Conservation (phyloP, 2,888 invertebrate species). For the Schizotus pectinicornis region DNA sequence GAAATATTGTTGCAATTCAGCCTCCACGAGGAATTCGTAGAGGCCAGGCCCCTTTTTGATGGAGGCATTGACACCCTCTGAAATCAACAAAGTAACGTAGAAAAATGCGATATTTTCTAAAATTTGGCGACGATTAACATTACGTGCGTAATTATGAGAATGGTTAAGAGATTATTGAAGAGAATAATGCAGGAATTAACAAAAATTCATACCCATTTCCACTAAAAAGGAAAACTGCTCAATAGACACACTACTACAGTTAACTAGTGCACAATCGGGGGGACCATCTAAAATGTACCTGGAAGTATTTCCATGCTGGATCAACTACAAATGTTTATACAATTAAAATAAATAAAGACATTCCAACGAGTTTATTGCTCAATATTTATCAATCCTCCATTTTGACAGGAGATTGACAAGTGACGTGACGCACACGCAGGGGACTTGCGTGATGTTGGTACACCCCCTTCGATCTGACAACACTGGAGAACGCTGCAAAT, state of each 20-base stretch:
- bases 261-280: slow-evolving; percentile 37
- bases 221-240: slow-evolving; percentile 32
- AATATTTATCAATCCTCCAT: slow-evolving; percentile 32
- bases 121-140: slow-evolving; percentile 1
- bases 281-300: slow-evolving; percentile 47
- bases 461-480: too few species aligned
- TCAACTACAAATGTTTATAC: slow-evolving; percentile 40
- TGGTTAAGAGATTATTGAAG: not conserved
- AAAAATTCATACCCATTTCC: slow-evolving; percentile 48
- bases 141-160: not conserved
- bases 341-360: slow-evolving; percentile 46
- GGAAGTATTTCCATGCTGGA: slow-evolving; percentile 51
- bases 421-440: slow-evolving; percentile 1
- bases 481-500: too few species aligned
- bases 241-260: slow-evolving; percentile 37
- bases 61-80: slow-evolving; percentile 52
- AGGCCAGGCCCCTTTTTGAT: slow-evolving; percentile 68
- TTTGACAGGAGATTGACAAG: slow-evolving; percentile 26
- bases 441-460: too few species aligned
- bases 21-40: slow-evolving; percentile 91
- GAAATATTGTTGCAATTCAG: slow-evolving; percentile 93
- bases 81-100: slow-evolving; percentile 21
- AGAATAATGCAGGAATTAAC: slow-evolving; percentile 17
- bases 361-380: slow-evolving; percentile 33
- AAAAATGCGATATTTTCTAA: not conserved